Evolutionary conservation across 2,113 vertebrate genomes (phyloP), one percentile per base, ranked within the genome.

Genomic region (Cyanocitta stelleri): DNA sequence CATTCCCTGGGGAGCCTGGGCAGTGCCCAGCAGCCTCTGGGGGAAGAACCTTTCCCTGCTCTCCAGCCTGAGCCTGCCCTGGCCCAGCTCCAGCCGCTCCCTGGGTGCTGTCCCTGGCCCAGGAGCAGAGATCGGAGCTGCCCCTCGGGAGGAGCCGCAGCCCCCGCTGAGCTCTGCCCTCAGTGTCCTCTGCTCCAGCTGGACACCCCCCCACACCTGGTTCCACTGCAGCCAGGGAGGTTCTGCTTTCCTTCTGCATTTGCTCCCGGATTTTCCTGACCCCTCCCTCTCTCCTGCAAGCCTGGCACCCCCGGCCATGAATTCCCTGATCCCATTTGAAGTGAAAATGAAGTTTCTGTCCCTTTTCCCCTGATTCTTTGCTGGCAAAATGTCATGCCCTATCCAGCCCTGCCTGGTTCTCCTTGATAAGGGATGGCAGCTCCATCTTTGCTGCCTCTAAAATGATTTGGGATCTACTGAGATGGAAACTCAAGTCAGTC

Each of bases 241-340:
- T 54, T 87, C 44, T 56, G 62, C 61, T 68, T 48, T 26, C 66
- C 24, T 52, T 19, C 4, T 2, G 35, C 33, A 5, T 3, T 52
- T 39, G 5, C 44, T 78, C 43, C 46, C 8, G 41, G 30, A 39
- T 89, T 63, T 68, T 30, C 5, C 19, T 7, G 43, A 24, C 15
- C 44, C 3, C 0, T 55, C 35, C 22, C 61, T 68, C 37, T 41
- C 8, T 63, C 48, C 49, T 59, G 69, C 35, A 14, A 63, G 8
- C 16, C 0, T 0, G 4, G 5, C 16, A 32, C n/a, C 48, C 19
- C 59, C 41, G 59, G 20, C n/a, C 26, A 2, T 3, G 24, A 2
- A 11, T 73, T 79, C 32, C 52, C 22, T 26, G 10, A 3, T 13
- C 33, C 8, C 22, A 18, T 26, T 4, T 6, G 27, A 17, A 51